These are phyloP conservation scores for Zingel zingel DNA, from an alignment of 2,113 vertebrate species.

Conservation along the genomic window DNA sequence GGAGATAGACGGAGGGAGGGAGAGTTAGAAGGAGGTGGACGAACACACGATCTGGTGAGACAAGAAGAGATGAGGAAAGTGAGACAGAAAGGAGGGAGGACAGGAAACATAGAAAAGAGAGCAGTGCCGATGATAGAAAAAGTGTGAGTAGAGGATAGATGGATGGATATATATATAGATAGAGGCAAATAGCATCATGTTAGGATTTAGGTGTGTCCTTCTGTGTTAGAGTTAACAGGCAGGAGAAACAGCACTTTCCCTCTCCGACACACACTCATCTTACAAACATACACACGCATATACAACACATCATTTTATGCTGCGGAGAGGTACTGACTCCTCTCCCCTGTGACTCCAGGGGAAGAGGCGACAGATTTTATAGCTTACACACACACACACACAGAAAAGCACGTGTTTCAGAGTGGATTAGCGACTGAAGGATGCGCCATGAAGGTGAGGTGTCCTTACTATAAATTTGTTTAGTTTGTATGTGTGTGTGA, in stretches of 20 bases:
- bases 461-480: background rate
- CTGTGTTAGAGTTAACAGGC: slow-evolving; percentile 42
- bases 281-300: slow-evolving; percentile 47
- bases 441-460: slow-evolving; percentile 79
- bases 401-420: slow-evolving; percentile 49
- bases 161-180: slow-evolving; percentile 40
- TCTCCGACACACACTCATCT: slow-evolving; percentile 21
- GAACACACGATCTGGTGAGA: slow-evolving; percentile 62
- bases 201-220: slow-evolving; percentile 45
- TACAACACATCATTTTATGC: slow-evolving; percentile 44
- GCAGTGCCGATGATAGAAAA: slow-evolving; percentile 15
- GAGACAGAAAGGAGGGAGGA: slow-evolving; percentile 44
- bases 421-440: slow-evolving; percentile 52
- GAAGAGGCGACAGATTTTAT: slow-evolving; percentile 41
- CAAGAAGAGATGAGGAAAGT: slow-evolving; percentile 57
- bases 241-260: slow-evolving; percentile 41
- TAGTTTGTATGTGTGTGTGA: background rate
- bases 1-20: slow-evolving; percentile 27
- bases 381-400: slow-evolving; percentile 36
- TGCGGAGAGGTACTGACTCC: slow-evolving; percentile 33
- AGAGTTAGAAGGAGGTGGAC: slow-evolving; percentile 64
- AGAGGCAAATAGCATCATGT: slow-evolving; percentile 29
- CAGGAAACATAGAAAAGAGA: slow-evolving; percentile 24
- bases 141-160: slow-evolving; percentile 12
- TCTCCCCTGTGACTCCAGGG: slow-evolving; percentile 53